These are phyloP conservation scores for Ommatoiulus sabulosus DNA, from an alignment of 2,888 invertebrate species.

Conservation along the genomic window DNA sequence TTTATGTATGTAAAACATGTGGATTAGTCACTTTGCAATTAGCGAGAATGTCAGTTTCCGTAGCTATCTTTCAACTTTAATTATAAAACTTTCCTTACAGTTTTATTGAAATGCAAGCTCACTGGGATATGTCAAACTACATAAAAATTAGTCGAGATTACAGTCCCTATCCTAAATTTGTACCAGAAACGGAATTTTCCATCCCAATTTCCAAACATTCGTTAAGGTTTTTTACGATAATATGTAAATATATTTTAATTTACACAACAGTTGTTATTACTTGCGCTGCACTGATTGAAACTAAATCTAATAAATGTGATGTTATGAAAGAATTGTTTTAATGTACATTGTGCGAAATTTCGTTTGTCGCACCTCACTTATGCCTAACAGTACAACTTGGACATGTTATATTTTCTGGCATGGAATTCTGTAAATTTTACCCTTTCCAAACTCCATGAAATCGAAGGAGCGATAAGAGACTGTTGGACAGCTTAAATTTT, in stretches of 20 bases:
- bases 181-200: too few relatives aligned
- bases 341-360: not conserved
- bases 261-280: not conserved
- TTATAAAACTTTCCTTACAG: too few relatives aligned
- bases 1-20: too few relatives aligned
- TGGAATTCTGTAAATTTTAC: slow-evolving; percentile 39
- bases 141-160: too few relatives aligned
- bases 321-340: not conserved
- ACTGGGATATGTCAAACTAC: too few relatives aligned
- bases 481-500: slow-evolving; percentile 49
- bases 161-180: too few relatives aligned
- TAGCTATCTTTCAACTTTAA: too few relatives aligned
- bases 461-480: not conserved
- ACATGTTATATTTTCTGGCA: slow-evolving; percentile 17
- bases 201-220: not conserved
- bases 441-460: slow-evolving; percentile 27
- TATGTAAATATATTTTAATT: not conserved
- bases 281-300: not conserved
- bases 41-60: too few relatives aligned
- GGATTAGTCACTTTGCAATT: too few relatives aligned
- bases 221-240: not conserved
- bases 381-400: not conserved
- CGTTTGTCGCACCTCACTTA: not conserved
- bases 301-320: not conserved
- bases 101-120: too few relatives aligned